Evolutionary conservation across 2,797 vertebrate species (phyloP).

Genomic region (Siniperca scherzeri): DNA sequence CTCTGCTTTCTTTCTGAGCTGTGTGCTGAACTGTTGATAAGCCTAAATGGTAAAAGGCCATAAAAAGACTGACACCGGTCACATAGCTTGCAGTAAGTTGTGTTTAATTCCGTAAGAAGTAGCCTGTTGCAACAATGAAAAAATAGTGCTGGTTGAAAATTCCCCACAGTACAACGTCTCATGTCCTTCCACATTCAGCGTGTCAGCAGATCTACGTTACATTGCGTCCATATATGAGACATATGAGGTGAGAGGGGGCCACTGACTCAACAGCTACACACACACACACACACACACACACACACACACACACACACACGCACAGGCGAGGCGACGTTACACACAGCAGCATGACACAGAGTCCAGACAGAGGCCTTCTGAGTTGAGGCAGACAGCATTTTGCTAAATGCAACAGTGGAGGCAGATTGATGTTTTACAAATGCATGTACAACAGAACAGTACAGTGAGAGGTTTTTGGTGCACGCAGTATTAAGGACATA

Average conservation of each 20-base stretch:
- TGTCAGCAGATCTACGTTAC: slow-evolving; percentile 44
- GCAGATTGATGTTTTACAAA: slow-evolving; percentile 56
- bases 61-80: background rate
- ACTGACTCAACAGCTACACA: slow-evolving; percentile 11
- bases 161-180: slow-evolving; percentile 48
- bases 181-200: slow-evolving; percentile 38
- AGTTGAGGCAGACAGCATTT: slow-evolving; percentile 63
- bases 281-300: background rate
- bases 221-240: slow-evolving; percentile 27
- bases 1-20: background rate
- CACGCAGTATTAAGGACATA: slow-evolving; percentile 54
- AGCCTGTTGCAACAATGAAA: slow-evolving; percentile 59
- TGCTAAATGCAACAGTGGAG: slow-evolving; percentile 50
- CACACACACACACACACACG: background rate
- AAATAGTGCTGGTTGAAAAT: slow-evolving; percentile 71
- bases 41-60: background rate
- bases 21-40: background rate
- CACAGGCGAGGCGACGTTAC: background rate
- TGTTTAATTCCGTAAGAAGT: slow-evolving; percentile 74
- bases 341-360: slow-evolving; percentile 21
- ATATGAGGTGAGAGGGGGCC: slow-evolving; percentile 58
- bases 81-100: slow-evolving; percentile 51
- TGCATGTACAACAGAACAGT: slow-evolving; percentile 49
- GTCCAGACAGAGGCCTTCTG: slow-evolving; percentile 41
- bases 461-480: slow-evolving; percentile 53